Conservation (phyloP, 2,888 invertebrate genomes). For the Stenotaenia linearis region DNA sequence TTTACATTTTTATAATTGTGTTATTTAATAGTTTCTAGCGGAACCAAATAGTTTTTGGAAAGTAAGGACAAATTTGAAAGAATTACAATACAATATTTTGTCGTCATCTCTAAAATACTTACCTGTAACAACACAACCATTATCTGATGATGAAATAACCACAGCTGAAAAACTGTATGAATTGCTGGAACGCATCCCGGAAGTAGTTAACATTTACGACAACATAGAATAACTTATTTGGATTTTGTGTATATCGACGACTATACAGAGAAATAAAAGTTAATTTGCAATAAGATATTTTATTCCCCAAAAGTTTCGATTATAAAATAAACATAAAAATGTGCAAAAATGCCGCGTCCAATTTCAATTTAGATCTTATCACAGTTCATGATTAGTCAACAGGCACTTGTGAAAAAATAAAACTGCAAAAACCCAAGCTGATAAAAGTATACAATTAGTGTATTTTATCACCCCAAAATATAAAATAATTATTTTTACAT, state of each 20-base stretch:
- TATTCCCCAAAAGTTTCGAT: not conserved
- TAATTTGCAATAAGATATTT: not conserved
- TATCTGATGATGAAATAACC: constrained; percentile 53
- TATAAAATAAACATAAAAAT: no score
- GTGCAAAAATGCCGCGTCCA: not conserved
- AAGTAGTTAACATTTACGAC: constrained; percentile 54
- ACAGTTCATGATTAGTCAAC: not conserved
- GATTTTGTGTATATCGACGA: no score
- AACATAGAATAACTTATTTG: constrained; percentile 39
- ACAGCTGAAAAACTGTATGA: constrained; percentile 50
- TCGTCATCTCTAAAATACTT: constrained; percentile 52
- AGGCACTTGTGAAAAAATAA: not conserved
- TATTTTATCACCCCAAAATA: not conserved
- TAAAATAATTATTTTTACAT: not conserved
- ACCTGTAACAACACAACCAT: constrained; percentile 49
- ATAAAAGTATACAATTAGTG: not conserved
- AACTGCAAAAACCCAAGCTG: not conserved
- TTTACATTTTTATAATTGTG: not conserved
- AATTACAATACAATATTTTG: constrained; percentile 50
- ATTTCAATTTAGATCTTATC: not conserved
- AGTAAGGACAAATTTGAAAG: constrained; percentile 52
- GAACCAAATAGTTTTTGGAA: constrained; percentile 50
- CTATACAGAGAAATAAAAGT: not conserved
- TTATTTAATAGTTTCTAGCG: constrained; percentile 55
- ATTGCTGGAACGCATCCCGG: constrained; percentile 55